A percentile compares a stretch with the other conserved stretches of the same genome.
Evolutionary conservation across 2,113 vertebrate species (phyloP).

Genomic region (Capra hircus): DNA sequence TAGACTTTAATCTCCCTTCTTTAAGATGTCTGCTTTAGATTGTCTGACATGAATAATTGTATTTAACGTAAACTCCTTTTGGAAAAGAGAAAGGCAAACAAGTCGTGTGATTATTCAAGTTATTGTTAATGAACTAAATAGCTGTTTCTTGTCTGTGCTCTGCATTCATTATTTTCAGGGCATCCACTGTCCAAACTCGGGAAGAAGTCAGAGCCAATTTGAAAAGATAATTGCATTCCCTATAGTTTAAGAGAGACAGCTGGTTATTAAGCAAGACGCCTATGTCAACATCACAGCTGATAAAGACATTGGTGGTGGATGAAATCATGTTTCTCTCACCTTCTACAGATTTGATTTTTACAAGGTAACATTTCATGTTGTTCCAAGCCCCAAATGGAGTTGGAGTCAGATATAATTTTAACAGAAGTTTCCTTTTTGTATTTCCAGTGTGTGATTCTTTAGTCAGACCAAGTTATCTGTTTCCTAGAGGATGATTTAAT

Average conservation of each 20-base stretch:
- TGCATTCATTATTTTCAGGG: background rate
- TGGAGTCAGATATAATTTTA: background rate
- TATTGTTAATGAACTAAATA: background rate
- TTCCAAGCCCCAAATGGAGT: background rate
- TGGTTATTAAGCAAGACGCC: background rate
- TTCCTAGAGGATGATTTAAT: background rate
- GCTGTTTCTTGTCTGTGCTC: background rate
- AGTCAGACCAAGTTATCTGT: background rate
- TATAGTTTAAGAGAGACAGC: background rate
- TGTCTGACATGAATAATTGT: background rate
- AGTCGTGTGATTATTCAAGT: background rate
- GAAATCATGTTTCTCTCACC: background rate
- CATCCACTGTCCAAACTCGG: background rate
- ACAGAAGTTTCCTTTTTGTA: background rate
- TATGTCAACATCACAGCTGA: background rate
- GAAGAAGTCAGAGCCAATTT: background rate
- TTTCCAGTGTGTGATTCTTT: background rate
- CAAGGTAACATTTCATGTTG: background rate
- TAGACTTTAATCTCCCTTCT: background rate
- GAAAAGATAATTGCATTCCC: background rate
- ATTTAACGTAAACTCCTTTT: background rate
- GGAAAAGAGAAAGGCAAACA: background rate
- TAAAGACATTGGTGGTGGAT: background rate
- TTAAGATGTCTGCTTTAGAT: conserved; percentile 23
- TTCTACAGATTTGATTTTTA: background rate